Conservation (phyloP, 2,888 invertebrate species). For the Ischnura elegans region DNA sequence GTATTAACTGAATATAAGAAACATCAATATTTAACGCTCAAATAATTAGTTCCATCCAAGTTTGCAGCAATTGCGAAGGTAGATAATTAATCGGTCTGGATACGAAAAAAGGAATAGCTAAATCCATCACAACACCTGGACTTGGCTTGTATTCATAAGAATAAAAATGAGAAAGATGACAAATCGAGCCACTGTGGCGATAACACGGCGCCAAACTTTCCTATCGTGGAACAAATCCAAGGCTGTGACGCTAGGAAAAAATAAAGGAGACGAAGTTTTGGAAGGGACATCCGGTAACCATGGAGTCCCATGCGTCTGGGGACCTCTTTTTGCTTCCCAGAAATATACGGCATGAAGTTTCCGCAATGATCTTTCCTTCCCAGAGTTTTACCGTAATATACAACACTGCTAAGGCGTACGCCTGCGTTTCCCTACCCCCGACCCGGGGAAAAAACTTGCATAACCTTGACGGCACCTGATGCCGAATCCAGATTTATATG, state of each 20-base stretch:
- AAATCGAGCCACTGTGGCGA: background rate
- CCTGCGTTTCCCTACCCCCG: background rate
- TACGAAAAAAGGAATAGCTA: too few species aligned
- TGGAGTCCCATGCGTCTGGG: background rate
- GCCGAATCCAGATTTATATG: constrained; percentile 27
- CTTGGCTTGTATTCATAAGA: background rate
- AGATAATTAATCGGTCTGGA: too few species aligned
- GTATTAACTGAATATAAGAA: too few species aligned
- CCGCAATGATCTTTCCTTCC: constrained; percentile 15
- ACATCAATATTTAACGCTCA: too few species aligned
- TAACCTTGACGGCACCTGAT: constrained; percentile 35
- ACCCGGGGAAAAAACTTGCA: constrained; percentile 11
- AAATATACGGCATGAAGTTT: background rate
- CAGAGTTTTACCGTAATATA: background rate
- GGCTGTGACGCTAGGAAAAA: background rate
- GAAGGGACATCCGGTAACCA: background rate
- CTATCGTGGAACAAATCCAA: background rate
- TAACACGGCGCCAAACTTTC: background rate
- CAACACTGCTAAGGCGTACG: background rate
- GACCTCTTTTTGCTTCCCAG: background rate
- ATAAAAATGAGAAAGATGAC: background rate
- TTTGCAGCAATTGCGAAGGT: too few species aligned
- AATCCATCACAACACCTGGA: background rate
- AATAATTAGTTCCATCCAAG: too few species aligned
- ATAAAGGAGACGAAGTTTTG: background rate